These are phyloP conservation scores for Tenodera sinensis DNA, from an alignment of 2,888 invertebrate genomes.

Conservation along the genomic window DNA sequence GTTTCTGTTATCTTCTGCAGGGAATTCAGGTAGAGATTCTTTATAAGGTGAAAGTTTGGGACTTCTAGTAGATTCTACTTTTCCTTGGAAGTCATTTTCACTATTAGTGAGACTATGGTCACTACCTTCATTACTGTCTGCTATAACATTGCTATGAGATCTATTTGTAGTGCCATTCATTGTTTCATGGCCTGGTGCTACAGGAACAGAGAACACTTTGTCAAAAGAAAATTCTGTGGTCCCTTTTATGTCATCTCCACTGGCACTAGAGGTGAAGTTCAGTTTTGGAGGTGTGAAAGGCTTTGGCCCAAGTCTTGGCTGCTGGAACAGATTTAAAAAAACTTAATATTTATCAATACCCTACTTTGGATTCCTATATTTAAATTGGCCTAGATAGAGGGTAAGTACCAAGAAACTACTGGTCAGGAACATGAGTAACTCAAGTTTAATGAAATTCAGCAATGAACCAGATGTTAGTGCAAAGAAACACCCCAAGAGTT, in stretches of 20 bases:
- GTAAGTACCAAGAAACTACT: no score
- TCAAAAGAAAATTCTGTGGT: constrained; percentile 62
- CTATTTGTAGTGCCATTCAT: not conserved
- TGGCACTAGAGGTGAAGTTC: constrained; percentile 26
- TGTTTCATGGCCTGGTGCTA: constrained; percentile 55
- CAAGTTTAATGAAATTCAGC: no score
- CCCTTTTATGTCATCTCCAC: constrained; percentile 25
- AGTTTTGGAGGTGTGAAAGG: constrained; percentile 70
- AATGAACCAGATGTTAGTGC: no score
- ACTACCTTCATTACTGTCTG: not conserved
- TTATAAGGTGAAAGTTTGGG: not conserved
- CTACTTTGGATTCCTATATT: no score
- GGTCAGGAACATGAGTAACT: no score
- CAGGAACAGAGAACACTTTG: constrained; percentile 76
- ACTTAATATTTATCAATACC: not conserved
- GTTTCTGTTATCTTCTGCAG: constrained; percentile 25
- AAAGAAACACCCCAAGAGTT: no score
- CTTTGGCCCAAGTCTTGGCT: constrained; percentile 83
- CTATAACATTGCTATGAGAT: not conserved
- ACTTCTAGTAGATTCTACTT: not conserved
- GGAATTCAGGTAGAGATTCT: not conserved
- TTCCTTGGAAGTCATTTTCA: constrained; percentile 5
- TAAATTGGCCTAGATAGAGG: no score
- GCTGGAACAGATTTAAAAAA: constrained; percentile 37
- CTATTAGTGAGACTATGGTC: not conserved